Percentiles rank a stretch among this genome's conserved stretches.
Evolutionary conservation across 2,113 vertebrate genomes (phyloP).

Genomic region (Crocuta crocuta): DNA sequence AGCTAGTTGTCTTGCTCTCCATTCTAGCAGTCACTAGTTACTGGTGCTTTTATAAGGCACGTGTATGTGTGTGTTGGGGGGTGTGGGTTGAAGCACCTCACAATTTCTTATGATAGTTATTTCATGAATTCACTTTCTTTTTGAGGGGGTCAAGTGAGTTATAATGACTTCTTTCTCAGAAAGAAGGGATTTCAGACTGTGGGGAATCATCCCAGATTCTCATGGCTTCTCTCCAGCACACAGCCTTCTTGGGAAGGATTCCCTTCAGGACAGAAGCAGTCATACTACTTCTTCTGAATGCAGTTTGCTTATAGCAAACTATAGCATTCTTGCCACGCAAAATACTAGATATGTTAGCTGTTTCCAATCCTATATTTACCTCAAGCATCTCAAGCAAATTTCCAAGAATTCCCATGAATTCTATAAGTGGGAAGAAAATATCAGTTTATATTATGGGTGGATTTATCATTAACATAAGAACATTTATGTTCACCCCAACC

Average conservation of each 20-base stretch:
- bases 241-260: neutral
- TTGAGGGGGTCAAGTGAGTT: neutral
- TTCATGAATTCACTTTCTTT: neutral
- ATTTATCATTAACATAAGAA: neutral
- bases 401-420: slow-evolving; percentile 11
- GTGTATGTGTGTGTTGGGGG: neutral
- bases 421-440: neutral
- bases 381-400: neutral
- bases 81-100: neutral
- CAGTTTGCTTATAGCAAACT: neutral
- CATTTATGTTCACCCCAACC: neutral
- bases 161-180: neutral
- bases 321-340: neutral
- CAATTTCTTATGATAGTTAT: neutral
- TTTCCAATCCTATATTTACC: neutral
- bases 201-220: neutral
- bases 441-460: neutral
- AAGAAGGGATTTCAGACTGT: neutral
- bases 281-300: neutral
- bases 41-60: neutral
- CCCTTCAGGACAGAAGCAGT: neutral
- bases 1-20: neutral
- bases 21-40: neutral
- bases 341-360: neutral
- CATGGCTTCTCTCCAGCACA: neutral